Evolutionary conservation across 2,888 invertebrate genomes (phyloP), one percentile per base, ranked within the genome.

Genomic region (Lepeophtheirus nordmannii): DNA sequence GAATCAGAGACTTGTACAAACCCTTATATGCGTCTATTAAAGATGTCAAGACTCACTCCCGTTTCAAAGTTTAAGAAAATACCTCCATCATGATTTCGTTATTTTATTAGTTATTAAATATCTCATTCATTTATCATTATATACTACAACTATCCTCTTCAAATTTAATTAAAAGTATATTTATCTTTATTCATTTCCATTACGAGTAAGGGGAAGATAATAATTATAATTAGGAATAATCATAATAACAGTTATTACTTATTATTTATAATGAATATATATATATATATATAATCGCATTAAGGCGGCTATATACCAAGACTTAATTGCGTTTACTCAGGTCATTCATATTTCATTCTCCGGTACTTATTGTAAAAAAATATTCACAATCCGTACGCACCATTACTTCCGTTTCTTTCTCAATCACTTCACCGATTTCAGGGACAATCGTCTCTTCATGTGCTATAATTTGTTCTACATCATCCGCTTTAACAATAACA

Each of bases 361-460:
- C 53, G 2, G 53, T 46, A 17, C 53, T 46, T 2, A 46, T 46
- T 14, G 53, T 46, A 17, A 46, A 46, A 46, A 46, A 46, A 17
- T 46, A 46, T 46, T 46, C 53, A 5, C 53, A 2, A 17, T 46
- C 53, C 2, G 53, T 17, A 14, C 53, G 14, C 53, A 46, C 53
- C 53, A 46, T 46, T 5, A 46, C 53, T 17, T 46, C n/a, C 17
- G 53, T 46, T n/a, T 46, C 53, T 17, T 46, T 46, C 17, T 46
- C 53, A 46, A 46, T 46, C 17, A 46, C 53, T n/a, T 46, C 17
- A 8, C 17, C 53, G 5, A 46, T 17, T n/a, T 46, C 53, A 46
- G 53, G 53, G n/a, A 46, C 53, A 46, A 46, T 8, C n/a, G 53
- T 46, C 17, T 46, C 53, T 46, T 46, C 53, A 17, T 46, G 53